Evolutionary conservation across 2,113 vertebrate genomes (phyloP), one percentile per base, ranked within the genome.

Genomic region (Mandrillus leucophaeus): DNA sequence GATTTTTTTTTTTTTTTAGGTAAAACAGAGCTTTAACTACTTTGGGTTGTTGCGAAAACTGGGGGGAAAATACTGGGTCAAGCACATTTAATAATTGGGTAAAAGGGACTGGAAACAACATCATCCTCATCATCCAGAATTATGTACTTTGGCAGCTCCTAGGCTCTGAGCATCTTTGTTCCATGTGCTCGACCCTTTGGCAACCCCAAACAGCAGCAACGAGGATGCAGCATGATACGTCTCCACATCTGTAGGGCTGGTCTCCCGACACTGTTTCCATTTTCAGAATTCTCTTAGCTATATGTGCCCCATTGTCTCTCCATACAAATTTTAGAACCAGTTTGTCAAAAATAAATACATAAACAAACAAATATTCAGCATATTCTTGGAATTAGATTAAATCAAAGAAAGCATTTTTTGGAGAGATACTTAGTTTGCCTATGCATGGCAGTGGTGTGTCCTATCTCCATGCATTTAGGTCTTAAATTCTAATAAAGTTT

Each of bases 201-300:
- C 38, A 86, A 48, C n/a, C 8, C 22, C 61, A 30, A 5, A 5
- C 13, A 48, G 6, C 13, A 38, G 30, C 38, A 16, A 72, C 20
- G 10, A 57, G 64, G 64, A 45, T 8, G 18, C 10, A 3, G 43
- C 7, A 0, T 35, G 84, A 90, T 1, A 27, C 35, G 1, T 27
- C 25, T 40, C 45, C 16, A 0, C 1, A 3, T 50, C 59, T 22
- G 10, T 0, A 18, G 5, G 30, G 0, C 61, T n/a, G 6, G 9
- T 38, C 45, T 40, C 23, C 27, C 3, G 9, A 8, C 23, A 38
- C 55, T 32, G 52, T 59, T 89, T 81, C 73, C 7, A 17, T 73
- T 23, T 86, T 59, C 32, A 40, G 32, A 17, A 57, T 16, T 5
- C 0, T 86, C 17, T 79, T 40, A 70, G 73, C 2, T 27, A 38